These are phyloP conservation scores for Ceratina calcarata DNA, from an alignment of 1,140 invertebrate genomes.

Conservation along the genomic window DNA sequence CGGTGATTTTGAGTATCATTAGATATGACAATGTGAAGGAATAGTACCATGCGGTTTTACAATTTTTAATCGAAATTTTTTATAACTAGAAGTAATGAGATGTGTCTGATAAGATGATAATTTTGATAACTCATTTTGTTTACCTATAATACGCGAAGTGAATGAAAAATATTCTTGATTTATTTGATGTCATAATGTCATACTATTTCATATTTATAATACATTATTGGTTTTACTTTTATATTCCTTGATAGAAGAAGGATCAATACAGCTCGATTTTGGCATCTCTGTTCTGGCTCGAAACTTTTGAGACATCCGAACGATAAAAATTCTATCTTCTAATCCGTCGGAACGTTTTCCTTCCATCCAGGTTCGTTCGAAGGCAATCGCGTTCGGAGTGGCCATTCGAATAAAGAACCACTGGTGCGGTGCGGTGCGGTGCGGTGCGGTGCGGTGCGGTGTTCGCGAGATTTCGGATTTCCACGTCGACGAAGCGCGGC, in stretches of 20 bases:
- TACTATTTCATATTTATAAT: too few relatives aligned
- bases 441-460: neutral
- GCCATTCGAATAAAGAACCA: neutral
- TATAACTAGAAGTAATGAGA: too few relatives aligned
- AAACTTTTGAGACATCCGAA: neutral
- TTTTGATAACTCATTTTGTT: too few relatives aligned
- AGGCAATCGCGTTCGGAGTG: constrained; percentile 14
- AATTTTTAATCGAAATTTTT: neutral
- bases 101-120: too few relatives aligned
- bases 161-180: too few relatives aligned
- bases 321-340: neutral
- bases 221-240: too few relatives aligned
- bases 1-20: neutral
- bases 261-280: too few relatives aligned
- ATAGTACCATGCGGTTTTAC: too few relatives aligned
- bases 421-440: neutral
- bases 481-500: constrained; percentile 1
- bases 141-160: too few relatives aligned
- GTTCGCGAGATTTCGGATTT: constrained; percentile 7
- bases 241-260: too few relatives aligned
- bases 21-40: neutral
- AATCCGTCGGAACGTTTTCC: neutral
- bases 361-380: neutral
- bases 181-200: too few relatives aligned
- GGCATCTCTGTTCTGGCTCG: too few relatives aligned